Conservation (phyloP, 2,888 invertebrate species). For the Malthinus seriepunctatus region DNA sequence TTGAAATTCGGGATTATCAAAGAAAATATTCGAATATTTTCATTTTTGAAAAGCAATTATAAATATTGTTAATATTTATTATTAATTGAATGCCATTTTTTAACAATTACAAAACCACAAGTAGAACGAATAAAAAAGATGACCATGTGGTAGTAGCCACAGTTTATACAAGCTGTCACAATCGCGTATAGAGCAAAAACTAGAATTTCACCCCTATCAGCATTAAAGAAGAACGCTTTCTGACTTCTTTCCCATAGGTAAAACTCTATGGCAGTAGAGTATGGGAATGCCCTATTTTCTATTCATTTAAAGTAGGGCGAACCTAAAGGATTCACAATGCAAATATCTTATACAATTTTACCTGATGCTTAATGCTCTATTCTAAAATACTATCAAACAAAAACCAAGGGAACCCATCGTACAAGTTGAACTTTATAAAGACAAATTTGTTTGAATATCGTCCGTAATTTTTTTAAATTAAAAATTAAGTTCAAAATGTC, state of each 20-base stretch:
- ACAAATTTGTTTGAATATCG: neutral
- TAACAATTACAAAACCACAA: neutral
- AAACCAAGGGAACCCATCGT: constrained; percentile 1
- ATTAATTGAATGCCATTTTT: too few relatives aligned
- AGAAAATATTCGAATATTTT: too few relatives aligned
- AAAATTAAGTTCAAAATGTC: constrained; percentile 11
- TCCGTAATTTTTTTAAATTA: neutral
- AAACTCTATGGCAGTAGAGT: constrained; percentile 16
- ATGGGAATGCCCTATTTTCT: constrained; percentile 36
- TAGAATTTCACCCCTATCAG: constrained; percentile 21
- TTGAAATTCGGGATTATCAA: too few relatives aligned
- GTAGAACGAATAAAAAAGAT: constrained; percentile 2
- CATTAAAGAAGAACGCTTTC: constrained; percentile 14
- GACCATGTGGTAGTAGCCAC: constrained; percentile 13
- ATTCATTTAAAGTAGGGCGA: constrained; percentile 32
- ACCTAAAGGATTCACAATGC: constrained; percentile 30
- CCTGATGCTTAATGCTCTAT: constrained; percentile 26
- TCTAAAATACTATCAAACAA: constrained; percentile 17
- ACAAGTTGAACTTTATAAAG: neutral
- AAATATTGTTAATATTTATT: too few relatives aligned
- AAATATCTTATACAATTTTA: constrained; percentile 32
- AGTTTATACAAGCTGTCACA: constrained; percentile 20
- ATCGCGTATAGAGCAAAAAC: constrained; percentile 15
- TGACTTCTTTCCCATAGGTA: constrained; percentile 33
- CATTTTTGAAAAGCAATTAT: too few relatives aligned